phyloP scores from a whole-genome alignment of 2,113 vertebrate genomes.

The Semnornis frantzii region DNA sequence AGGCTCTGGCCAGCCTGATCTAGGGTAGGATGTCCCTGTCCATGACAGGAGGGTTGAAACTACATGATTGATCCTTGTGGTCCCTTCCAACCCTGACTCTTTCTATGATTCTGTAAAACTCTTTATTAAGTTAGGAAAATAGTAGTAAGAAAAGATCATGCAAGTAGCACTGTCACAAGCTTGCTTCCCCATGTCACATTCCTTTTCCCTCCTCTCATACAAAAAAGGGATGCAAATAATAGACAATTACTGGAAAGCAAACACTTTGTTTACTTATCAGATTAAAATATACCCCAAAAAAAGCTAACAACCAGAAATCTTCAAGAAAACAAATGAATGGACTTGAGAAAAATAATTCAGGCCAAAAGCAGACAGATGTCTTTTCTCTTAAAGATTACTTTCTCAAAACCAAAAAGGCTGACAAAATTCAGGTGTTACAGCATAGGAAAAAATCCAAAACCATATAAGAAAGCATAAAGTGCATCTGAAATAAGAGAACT shows the following conservation, averaged over 20 bases:
- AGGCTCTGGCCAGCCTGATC: too few species aligned
- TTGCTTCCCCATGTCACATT: not conserved
- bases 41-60: too few species aligned
- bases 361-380: not conserved
- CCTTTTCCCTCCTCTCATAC: not conserved
- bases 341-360: not conserved
- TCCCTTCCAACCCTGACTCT: too few species aligned
- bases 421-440: not conserved
- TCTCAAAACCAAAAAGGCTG: not conserved
- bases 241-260: not conserved
- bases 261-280: not conserved
- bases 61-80: too few species aligned
- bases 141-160: not conserved
- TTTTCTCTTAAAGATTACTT: not conserved
- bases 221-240: not conserved
- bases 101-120: too few species aligned
- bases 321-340: not conserved
- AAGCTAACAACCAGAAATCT: not conserved
- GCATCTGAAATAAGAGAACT: not conserved
- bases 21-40: too few species aligned
- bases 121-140: not conserved
- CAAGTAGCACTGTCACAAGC: not conserved
- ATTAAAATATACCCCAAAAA: not conserved
- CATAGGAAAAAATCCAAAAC: not conserved
- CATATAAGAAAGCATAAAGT: not conserved